A percentile compares a stretch with the other conserved stretches of the same genome.
These are phyloP conservation scores for Euplexia lucipara DNA, from an alignment of 2,888 invertebrate genomes.

Conservation along the genomic window DNA sequence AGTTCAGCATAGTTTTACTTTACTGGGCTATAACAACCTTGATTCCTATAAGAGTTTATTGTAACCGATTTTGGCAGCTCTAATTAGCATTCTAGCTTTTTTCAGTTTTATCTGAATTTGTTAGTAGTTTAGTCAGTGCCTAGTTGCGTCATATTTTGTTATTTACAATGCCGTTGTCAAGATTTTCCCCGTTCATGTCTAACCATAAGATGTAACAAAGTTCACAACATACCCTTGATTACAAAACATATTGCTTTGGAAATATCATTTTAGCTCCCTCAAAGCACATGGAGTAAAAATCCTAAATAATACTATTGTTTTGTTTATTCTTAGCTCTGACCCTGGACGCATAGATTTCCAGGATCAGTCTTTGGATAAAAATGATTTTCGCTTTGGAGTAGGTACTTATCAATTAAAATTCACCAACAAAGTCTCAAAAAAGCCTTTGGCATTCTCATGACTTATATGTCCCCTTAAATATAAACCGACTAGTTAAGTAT, in stretches of 20 bases:
- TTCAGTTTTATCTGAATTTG: conserved; percentile 1
- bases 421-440: conserved; percentile 47
- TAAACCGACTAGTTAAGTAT: conserved; percentile 52
- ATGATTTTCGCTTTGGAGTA: conserved; percentile 45
- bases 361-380: conserved; percentile 49
- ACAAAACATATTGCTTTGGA: conserved; percentile 7
- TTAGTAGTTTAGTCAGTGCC: conserved; percentile 3
- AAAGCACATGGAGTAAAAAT: conserved; percentile 1
- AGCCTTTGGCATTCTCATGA: conserved; percentile 50
- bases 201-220: not conserved
- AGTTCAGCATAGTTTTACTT: not conserved
- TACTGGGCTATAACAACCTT: not conserved
- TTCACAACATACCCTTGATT: not conserved
- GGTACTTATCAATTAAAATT: conserved; percentile 48
- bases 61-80: not conserved
- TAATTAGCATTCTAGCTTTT: not conserved
- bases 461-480: conserved; percentile 45
- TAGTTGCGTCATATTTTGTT: not conserved
- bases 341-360: conserved; percentile 26
- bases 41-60: not conserved
- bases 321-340: conserved; percentile 44
- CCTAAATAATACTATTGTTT: conserved; percentile 37
- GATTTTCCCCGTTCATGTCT: not conserved
- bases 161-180: conserved; percentile 2
- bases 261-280: conserved; percentile 3